Evolutionary conservation across 2,888 invertebrate species (phyloP).

Genomic region (Heterodera filipjevi): DNA sequence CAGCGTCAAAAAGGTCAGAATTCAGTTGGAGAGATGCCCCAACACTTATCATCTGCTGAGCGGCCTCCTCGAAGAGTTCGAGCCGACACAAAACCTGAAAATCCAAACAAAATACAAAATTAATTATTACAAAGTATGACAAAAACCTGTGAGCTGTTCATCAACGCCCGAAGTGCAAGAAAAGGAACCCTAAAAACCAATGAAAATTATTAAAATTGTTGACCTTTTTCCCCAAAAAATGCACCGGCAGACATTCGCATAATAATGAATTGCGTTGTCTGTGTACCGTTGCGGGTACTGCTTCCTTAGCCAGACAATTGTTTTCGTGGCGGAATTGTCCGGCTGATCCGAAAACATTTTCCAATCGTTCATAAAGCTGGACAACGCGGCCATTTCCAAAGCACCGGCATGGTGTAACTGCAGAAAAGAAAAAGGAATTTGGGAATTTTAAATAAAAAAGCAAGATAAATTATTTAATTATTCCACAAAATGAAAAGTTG

Average conservation of each 20-base stretch:
- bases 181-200: constrained; percentile 40
- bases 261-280: constrained; percentile 90
- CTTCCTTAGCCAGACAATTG: constrained; percentile 64
- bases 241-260: constrained; percentile 80
- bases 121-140: background rate
- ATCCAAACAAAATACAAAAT: background rate
- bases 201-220: background rate
- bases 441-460: constrained; percentile 78
- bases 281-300: constrained; percentile 76
- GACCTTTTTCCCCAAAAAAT: too few relatives aligned
- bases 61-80: constrained; percentile 85
- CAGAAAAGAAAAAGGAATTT: background rate
- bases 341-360: constrained; percentile 11
- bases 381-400: constrained; percentile 68
- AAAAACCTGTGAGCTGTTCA: constrained; percentile 27
- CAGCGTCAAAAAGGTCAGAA: constrained; percentile 84
- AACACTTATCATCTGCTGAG: constrained; percentile 44
- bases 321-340: constrained; percentile 8
- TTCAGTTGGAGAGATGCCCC: constrained; percentile 36
- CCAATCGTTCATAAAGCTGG: constrained; percentile 39
- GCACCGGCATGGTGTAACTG: constrained; percentile 76
- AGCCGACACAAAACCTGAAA: constrained; percentile 73
- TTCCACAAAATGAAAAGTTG: too few relatives aligned
- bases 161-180: constrained; percentile 39
- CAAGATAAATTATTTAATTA: too few relatives aligned